Conservation (phyloP, 2,113 vertebrate genomes). For the Pyrgilauda ruficollis region DNA sequence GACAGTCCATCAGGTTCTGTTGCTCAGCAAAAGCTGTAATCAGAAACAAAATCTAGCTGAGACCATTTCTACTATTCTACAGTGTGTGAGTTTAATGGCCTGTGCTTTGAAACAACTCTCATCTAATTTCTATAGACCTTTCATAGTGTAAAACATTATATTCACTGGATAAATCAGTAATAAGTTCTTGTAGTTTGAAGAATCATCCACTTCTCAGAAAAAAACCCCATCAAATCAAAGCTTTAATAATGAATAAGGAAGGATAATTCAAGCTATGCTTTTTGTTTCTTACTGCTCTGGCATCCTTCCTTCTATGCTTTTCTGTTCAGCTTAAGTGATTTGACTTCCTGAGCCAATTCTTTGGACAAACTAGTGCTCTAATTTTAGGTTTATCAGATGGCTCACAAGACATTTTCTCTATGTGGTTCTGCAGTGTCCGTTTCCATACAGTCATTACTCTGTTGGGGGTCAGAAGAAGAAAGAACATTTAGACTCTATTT, state of each 20-base stretch:
- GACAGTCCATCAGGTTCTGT: not conserved
- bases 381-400: constrained; percentile 39
- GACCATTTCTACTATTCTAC: not conserved
- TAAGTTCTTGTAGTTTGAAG: not conserved
- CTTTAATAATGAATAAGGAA: not conserved
- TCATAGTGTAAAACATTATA: not conserved
- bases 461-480: constrained; percentile 13
- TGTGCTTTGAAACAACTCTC: not conserved
- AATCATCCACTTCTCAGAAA: not conserved
- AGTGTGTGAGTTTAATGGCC: not conserved
- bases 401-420: not conserved
- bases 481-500: not conserved
- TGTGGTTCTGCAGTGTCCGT: not conserved
- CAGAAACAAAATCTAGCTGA: not conserved
- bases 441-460: not conserved
- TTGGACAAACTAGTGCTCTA: not conserved
- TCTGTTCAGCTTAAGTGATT: constrained; percentile 7
- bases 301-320: not conserved
- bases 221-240: not conserved
- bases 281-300: constrained; percentile 19
- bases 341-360: constrained; percentile 18
- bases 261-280: not conserved
- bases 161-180: not conserved
- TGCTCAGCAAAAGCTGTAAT: not conserved
- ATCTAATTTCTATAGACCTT: not conserved